Evolutionary conservation across 1,140 invertebrate species (phyloP), one percentile per base, ranked within the genome.

Genomic region (Leptopilina clavipes): DNA sequence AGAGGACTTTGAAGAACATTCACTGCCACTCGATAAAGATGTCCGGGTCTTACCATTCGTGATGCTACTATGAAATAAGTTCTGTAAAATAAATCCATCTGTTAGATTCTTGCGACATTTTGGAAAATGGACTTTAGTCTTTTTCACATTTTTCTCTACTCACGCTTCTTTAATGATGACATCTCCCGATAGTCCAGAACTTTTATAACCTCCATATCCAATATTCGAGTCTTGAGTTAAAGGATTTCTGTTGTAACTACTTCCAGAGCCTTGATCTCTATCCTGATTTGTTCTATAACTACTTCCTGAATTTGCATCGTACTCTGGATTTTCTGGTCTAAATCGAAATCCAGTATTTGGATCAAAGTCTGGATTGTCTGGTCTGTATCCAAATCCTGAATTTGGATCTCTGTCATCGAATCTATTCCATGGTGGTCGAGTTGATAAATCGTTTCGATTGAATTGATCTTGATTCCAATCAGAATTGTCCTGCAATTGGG

Each of bases 41-140:
- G 95, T 3, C 95, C 95, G 0, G 97, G 96, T 19, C 97, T 92
- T 1, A 98, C 94, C 93, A 97, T 95, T 72, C 93, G 92, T 14
- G 96, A 97, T 2, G 96, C 95, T 17, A 97, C 94, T 71, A 98
- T 93, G 83, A 98, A 97, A 86, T 97, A 98, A 19, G 95, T 95
- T 65, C 95, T 96, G 81, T 76, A 87, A 82, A 77, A 40, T 77
- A 75, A 79, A 12, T 25, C 22, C 56, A 25, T 12, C 25, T 40
- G 10, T 70, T 18, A 43, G 71, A 76, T 40, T 9, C 5, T 40
- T 40, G 25, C 25, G 37, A 40, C 3, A 14, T n/a, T n/a, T n/a
- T n/a, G 79, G 80, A 81, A 25, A 70, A 65, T 9, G 25, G 5
- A 31, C 1, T 72, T 25, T 72, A n/a, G n/a, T 56, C 59, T 45